These are phyloP conservation scores for Ellobium chinense DNA, from an alignment of 2,888 invertebrate species.

Conservation along the genomic window DNA sequence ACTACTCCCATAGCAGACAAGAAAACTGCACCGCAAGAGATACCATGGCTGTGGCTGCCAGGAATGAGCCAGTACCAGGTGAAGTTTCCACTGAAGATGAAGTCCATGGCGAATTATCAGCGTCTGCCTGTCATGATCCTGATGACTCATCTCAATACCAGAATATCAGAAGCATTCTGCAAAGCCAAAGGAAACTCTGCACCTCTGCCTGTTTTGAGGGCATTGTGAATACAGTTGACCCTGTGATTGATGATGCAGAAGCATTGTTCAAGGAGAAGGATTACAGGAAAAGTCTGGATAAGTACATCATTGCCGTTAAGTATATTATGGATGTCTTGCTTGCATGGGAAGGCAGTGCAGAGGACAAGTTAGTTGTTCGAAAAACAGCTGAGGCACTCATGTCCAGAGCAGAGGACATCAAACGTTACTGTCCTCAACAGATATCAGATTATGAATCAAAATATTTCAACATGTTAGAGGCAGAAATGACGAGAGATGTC, in stretches of 20 bases:
- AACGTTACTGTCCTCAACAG: neutral
- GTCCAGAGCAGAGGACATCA: neutral
- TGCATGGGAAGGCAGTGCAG: neutral
- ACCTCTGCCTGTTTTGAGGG: too few relatives aligned
- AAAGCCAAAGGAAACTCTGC: too few relatives aligned
- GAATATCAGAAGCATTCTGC: too few relatives aligned
- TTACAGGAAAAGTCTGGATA: neutral
- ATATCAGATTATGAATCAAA: neutral
- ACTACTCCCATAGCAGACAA: too few relatives aligned
- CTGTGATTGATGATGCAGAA: neutral
- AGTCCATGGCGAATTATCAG: too few relatives aligned
- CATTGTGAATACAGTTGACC: neutral
- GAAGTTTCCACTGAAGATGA: too few relatives aligned
- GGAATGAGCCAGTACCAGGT: too few relatives aligned
- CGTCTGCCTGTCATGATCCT: too few relatives aligned
- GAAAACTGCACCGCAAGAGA: too few relatives aligned
- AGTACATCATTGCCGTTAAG: neutral
- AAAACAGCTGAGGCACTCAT: neutral
- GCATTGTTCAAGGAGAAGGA: neutral
- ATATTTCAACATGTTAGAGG: neutral
- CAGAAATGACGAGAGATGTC: neutral
- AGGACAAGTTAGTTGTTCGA: neutral
- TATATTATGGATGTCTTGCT: too few relatives aligned
- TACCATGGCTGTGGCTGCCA: too few relatives aligned
- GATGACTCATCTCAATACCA: too few relatives aligned